Evolutionary conservation across 2,113 vertebrate species (phyloP), one percentile per base, ranked within the genome.

Genomic region (Coreoperca whiteheadi): DNA sequence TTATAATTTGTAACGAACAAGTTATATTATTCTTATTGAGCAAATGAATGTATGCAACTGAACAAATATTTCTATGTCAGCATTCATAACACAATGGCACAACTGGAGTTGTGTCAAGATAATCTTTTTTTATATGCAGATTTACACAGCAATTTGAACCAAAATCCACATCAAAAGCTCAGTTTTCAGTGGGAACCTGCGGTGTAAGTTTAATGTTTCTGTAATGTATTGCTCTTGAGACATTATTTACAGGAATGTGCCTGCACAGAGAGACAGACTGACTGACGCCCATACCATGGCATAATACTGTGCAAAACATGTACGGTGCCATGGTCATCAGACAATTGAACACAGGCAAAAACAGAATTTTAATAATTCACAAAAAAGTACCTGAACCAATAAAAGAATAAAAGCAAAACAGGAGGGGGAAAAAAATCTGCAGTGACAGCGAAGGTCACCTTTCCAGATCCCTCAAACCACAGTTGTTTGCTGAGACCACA

Each of bases 241-340:
- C 34, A 61, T n/a, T 53, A 64, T 82, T 81, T 68, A 74, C 61
- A 79, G 56, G 67, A 85, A 63, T 67, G n/a, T 1, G 20, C 18
- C 46, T 43, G 8, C 37, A 84, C 53, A 46, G 37, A 82, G 67
- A 82, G 78, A 68, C 81, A 91, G 81, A 87, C 87, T 61, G 65
- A 70, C 77, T 65, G 76, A 74, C 61, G 28, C 76, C 73, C 54
- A 32, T 28, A 39, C 8, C 20, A 43, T 75, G 67, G 56, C 51
- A 67, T 69, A 56, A 84, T 48, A 16, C 28, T 82, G 76, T 51
- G 37, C 57, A 79, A 72, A 65, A 48, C 34, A 43, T 66, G 46
- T 15, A 46, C 16, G 50, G 23, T 18, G 34, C 43, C 34, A 10
- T 21, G 32, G 6, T 53, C 15, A 39, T 11, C 1, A 6, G 74